Percentiles rank a stretch among this genome's conserved stretches.
Conservation (phyloP, 1,140 invertebrate genomes). For the Lucilia sericata region DNA sequence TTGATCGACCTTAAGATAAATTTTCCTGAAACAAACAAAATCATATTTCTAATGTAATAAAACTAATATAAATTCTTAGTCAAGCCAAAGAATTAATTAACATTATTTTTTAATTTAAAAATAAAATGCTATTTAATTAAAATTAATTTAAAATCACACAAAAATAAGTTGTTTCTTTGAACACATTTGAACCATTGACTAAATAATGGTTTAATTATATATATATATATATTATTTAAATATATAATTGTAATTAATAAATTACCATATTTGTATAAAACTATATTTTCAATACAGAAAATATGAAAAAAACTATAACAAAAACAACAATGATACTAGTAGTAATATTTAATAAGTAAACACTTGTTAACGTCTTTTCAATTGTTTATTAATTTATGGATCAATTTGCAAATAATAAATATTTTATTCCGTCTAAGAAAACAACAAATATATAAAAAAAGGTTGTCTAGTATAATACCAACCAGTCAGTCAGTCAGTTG, state of each 20-base stretch:
- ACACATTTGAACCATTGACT: neutral
- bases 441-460: neutral
- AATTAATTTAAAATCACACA: no score
- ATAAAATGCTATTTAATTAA: no score
- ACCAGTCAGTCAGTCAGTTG: neutral
- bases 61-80: no score
- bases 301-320: neutral
- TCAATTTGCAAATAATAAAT: slow-evolving; percentile 18
- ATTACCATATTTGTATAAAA: slow-evolving; percentile 17
- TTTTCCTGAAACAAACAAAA: no score
- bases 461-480: neutral
- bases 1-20: no score
- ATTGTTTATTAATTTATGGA: slow-evolving; percentile 38
- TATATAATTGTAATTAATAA: slow-evolving; percentile 10
- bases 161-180: no score
- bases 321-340: neutral
- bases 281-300: neutral
- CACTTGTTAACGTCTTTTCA: slow-evolving; percentile 40
- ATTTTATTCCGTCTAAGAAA: slow-evolving; percentile 18
- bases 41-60: no score
- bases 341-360: neutral
- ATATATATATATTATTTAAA: neutral
- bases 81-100: no score
- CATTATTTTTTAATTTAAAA: no score
- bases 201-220: slow-evolving; percentile 18